Evolutionary conservation across 2,888 invertebrate genomes (phyloP).

Genomic region (Tridacna crocea): DNA sequence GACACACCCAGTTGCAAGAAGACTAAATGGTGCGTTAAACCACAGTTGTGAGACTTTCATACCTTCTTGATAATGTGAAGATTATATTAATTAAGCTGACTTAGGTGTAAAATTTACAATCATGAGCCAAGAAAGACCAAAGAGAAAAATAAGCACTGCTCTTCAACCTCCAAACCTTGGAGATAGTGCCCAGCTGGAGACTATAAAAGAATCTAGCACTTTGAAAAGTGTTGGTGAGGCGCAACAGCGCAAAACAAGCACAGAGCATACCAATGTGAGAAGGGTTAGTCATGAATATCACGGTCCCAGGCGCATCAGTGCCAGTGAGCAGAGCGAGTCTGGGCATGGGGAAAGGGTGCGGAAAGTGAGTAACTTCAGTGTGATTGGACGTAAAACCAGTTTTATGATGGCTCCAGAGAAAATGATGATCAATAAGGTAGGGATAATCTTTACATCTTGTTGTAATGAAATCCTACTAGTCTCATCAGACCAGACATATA

Average conservation of each 20-base stretch:
- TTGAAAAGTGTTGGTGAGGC: slow-evolving; percentile 48
- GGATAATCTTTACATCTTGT: slow-evolving; percentile 12
- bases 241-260: slow-evolving; percentile 43
- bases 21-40: too few relatives aligned
- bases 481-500: too few relatives aligned
- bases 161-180: slow-evolving; percentile 53
- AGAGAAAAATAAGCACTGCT: slow-evolving; percentile 55
- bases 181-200: slow-evolving; percentile 48
- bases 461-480: too few relatives aligned
- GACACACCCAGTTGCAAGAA: too few relatives aligned
- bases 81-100: too few relatives aligned
- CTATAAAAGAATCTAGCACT: slow-evolving; percentile 48
- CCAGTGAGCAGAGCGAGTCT: slow-evolving; percentile 39
- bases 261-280: slow-evolving; percentile 42
- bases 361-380: slow-evolving; percentile 51
- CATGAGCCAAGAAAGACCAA: slow-evolving; percentile 56
- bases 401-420: slow-evolving; percentile 53
- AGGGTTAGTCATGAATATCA: slow-evolving; percentile 43
- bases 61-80: too few relatives aligned
- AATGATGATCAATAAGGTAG: slow-evolving; percentile 55
- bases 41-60: too few relatives aligned
- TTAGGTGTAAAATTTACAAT: neutral
- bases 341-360: slow-evolving; percentile 36
- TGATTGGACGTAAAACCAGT: slow-evolving; percentile 55
- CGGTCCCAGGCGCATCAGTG: slow-evolving; percentile 24